Base-by-base conservation (phyloP, 2,113 vertebrate genomes). In the Leucoraja erinaceus region DNA sequence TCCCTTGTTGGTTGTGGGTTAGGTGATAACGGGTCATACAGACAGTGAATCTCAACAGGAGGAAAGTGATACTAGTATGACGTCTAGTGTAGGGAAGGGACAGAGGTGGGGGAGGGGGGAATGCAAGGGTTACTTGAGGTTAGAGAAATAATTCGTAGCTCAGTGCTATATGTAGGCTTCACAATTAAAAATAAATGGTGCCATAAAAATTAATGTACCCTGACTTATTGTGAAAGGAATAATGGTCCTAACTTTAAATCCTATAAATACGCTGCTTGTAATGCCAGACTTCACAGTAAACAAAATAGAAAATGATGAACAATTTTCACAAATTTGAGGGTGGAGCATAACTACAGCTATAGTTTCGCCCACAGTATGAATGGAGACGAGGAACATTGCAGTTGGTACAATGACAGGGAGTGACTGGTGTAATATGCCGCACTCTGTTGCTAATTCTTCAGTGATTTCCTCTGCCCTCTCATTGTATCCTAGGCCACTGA, bases 221-320 rank as follows among this genome's bases (percentile, higher is more conserved):
- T 25, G 12, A 4, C 8, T 84, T 28, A 12, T 28, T 20, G 54
- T 61, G 81, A 28, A 84, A 59, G 25, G 10, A 84, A 84, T 11
- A 28, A 31, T n/a, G n/a, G n/a, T 31, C 83, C 83, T 63, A 88
- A 88, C 18, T 63, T 63, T 59, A 63, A 88, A 88, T 88, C n/a
- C 83, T 61, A 63, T 63, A 28, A 6, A 25, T 61, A 63, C 14
- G 2, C 59, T 66, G 4, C 59, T 63, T 18, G n/a, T 66, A 16
- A 86, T 6, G 20, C 14, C 28, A 28, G 81, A 47, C 81, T n/a
- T 56, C 56, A 56, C 33, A 7, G 4, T 47, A 54, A 14, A 61
- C 81, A 14, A 61, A 11, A 61, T 16, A 63, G 59, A 88, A 77
- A 88, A 12, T 31, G 5, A n/a, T 31, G 18, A 66, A 31, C 83